These are phyloP conservation scores for Dinocampus coccinellae DNA, from an alignment of 2,888 invertebrate species.

Conservation along the genomic window DNA sequence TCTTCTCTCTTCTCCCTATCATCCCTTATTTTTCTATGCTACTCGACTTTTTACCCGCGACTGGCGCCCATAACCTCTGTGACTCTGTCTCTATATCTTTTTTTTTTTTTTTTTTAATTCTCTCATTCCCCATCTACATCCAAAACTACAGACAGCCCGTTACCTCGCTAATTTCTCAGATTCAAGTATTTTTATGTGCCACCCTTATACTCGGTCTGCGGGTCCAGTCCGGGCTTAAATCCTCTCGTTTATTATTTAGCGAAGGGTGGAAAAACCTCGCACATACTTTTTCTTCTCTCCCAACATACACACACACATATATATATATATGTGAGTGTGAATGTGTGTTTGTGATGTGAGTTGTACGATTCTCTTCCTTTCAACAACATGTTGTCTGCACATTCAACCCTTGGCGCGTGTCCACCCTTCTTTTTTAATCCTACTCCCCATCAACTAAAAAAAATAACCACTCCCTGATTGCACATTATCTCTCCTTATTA, in stretches of 20 bases:
- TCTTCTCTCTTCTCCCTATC: constrained; percentile 23
- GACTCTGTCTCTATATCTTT: no score
- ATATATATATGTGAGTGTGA: background rate
- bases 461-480: background rate
- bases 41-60: constrained; percentile 35
- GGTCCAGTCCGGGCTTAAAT: constrained; percentile 61
- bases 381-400: background rate
- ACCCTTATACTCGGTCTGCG: constrained; percentile 44
- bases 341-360: background rate
- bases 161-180: constrained; percentile 69
- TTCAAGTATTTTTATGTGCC: constrained; percentile 69
- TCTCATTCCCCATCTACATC: constrained; percentile 34
- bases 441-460: constrained; percentile 36
- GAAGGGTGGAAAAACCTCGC: constrained; percentile 50
- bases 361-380: constrained; percentile 41
- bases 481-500: background rate
- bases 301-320: background rate
- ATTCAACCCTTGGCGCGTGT: constrained; percentile 25
- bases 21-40: constrained; percentile 28
- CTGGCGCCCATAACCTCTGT: constrained; percentile 24
- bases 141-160: constrained; percentile 54
- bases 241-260: constrained; percentile 70
- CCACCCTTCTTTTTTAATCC: constrained; percentile 48
- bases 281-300: constrained; percentile 38
- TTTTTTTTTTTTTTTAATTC: constrained; percentile 29